These are phyloP conservation scores for Lasioglossum oenotherae DNA, from an alignment of 2,888 invertebrate genomes.

Conservation along the genomic window DNA sequence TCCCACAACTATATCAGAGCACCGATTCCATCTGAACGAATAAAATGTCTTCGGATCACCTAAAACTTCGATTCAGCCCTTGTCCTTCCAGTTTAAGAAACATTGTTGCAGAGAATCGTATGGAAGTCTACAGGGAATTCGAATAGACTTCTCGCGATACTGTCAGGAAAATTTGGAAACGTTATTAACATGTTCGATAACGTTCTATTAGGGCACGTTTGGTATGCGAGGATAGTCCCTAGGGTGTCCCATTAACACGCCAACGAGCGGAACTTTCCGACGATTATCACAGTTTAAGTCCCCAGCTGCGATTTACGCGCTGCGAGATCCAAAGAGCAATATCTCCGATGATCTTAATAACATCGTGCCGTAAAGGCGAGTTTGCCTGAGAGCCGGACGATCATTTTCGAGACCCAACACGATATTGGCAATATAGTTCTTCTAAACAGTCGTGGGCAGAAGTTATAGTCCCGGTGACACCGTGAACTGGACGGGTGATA, in stretches of 20 bases:
- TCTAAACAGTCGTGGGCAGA: conserved; percentile 30
- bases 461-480: conserved; percentile 25
- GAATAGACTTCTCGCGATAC: background rate
- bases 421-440: conserved; percentile 52
- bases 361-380: conserved; percentile 15
- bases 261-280: background rate
- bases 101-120: background rate
- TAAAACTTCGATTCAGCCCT: background rate
- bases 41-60: background rate
- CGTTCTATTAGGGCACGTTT: background rate
- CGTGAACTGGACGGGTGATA: conserved; percentile 2
- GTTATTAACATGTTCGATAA: background rate
- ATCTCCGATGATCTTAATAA: conserved; percentile 36
- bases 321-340: conserved; percentile 12
- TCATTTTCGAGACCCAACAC: conserved; percentile 13
- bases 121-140: background rate
- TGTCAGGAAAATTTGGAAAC: background rate
- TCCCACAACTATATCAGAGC: background rate
- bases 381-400: background rate
- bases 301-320: background rate
- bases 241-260: background rate
- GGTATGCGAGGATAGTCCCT: background rate
- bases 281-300: conserved; percentile 12
- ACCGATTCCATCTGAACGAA: background rate
- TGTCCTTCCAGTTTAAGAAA: background rate